Conservation (phyloP, 2,797 vertebrate genomes). For the Euthynnus affinis region DNA sequence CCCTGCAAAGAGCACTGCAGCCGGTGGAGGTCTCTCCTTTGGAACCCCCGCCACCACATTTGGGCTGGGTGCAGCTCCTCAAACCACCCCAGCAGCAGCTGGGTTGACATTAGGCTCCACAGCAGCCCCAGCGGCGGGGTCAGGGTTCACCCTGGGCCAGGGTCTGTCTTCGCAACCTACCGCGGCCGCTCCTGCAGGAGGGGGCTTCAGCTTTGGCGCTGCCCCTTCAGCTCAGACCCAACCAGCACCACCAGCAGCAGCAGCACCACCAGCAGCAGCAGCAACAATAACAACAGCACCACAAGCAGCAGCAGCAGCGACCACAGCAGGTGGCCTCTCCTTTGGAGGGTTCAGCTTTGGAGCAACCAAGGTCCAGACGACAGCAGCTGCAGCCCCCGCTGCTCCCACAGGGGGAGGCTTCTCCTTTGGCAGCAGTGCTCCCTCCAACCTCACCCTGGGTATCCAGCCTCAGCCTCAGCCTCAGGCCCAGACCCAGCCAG, state of each 20-base stretch:
- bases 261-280: not conserved
- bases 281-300: not conserved
- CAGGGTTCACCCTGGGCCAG: slow-evolving; percentile 81
- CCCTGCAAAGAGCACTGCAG: slow-evolving; percentile 66
- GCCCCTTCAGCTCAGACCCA: slow-evolving; percentile 54
- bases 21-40: slow-evolving; percentile 83
- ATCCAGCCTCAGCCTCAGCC: slow-evolving; percentile 55
- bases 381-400: slow-evolving; percentile 63
- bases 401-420: slow-evolving; percentile 77
- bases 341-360: slow-evolving; percentile 82
- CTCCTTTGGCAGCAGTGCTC: slow-evolving; percentile 67
- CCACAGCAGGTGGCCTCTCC: slow-evolving; percentile 50
- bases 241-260: slow-evolving; percentile 3
- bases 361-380: slow-evolving; percentile 77
- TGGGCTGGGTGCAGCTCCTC: slow-evolving; percentile 77
- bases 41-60: slow-evolving; percentile 83
- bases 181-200: slow-evolving; percentile 71
- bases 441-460: slow-evolving; percentile 80
- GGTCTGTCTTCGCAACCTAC: slow-evolving; percentile 65
- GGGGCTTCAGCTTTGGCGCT: slow-evolving; percentile 80
- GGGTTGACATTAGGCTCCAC: slow-evolving; percentile 80
- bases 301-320: not conserved
- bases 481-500: slow-evolving; percentile 35
- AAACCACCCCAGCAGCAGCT: slow-evolving; percentile 67
- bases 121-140: slow-evolving; percentile 68